Base-by-base conservation (phyloP, 2,888 invertebrate species). In the Neuroscelio doddi region DNA sequence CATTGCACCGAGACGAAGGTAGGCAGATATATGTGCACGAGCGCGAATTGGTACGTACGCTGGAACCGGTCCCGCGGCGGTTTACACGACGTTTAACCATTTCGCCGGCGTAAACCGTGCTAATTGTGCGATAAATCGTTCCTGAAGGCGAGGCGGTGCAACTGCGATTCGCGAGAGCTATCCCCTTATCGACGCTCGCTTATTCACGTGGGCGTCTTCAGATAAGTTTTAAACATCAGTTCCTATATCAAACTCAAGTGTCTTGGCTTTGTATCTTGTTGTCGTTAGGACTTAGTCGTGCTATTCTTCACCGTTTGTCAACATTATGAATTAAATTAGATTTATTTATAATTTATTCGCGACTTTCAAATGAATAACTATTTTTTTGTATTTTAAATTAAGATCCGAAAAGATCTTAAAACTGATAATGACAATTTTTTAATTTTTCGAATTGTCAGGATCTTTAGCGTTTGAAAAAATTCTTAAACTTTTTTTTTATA, bases 81-180 rank as follows among this genome's bases (percentile, higher is more conserved):
- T 56, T 65, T 26, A 59, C 56, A 55, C 55, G 62, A 46, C 66
- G 62, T 66, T 66, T 51, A 62, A 62, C 53, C 62, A 62, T 66
- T 63, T 53, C 55, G 58, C 58, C 45, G 58, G 62, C 55, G 52
- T 47, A 65, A 51, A 45, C 53, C 58, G 58, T 49, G 63, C 68
- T 73, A 71, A 73, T 73, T 70, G 71, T 52, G 59, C 69, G 72
- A 69, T 72, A 68, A 71, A 69, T 71, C 66, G 61, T 69, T 62
- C 62, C 64, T 61, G 58, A 63, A 56, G 52, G 61, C 52, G 50
- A 53, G 45, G 49, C 57, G n/a, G n/a, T n/a, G 52, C 34, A 17
- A 49, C 49, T 15, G 47, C 55, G 55, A 50, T 51, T 56, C 57
- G 63, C 59, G 63, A 56, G 53, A 67, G 52, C 61, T 64, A 67